Evolutionary conservation across 2,797 vertebrate species (phyloP).

Genomic region (Pelodytes ibericus): DNA sequence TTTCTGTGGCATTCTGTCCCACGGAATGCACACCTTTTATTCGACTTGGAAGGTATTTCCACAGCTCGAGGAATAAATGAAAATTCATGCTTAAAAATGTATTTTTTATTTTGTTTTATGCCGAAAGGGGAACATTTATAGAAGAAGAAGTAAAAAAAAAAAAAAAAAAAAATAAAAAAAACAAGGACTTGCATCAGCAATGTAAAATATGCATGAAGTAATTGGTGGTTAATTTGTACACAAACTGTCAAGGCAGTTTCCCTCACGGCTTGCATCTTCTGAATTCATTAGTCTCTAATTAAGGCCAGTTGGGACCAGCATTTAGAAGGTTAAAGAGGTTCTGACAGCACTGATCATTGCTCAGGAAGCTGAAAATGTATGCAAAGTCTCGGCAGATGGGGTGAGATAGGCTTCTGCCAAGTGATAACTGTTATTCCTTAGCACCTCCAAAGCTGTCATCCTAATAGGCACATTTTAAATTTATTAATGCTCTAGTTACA

Average conservation of each 20-base stretch:
- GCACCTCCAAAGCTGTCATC: slow-evolving; percentile 93
- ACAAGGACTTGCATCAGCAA: slow-evolving; percentile 82
- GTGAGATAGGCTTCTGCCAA: slow-evolving; percentile 90
- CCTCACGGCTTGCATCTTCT: slow-evolving; percentile 95
- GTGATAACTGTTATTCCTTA: slow-evolving; percentile 96
- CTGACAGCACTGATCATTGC: slow-evolving; percentile 99
- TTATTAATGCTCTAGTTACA: slow-evolving; percentile 88
- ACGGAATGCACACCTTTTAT: too few species aligned
- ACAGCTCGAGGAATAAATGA: too few species aligned
- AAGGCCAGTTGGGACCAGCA: slow-evolving; percentile 99
- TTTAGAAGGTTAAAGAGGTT: slow-evolving; percentile 99
- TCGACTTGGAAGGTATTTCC: too few species aligned
- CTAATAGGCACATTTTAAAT: slow-evolving; percentile 90
- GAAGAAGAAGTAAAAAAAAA: neutral
- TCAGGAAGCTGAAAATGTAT: slow-evolving; percentile 98
- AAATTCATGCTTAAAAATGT: too few species aligned
- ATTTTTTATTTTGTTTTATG: slow-evolving; percentile 72
- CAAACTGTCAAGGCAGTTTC: slow-evolving; percentile 91
- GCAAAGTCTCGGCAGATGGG: slow-evolving; percentile 94
- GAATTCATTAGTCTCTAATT: slow-evolving; percentile 99
- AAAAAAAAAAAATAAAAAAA: slow-evolving; percentile 72
- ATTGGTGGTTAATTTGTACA: slow-evolving; percentile 94
- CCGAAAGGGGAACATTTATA: slow-evolving; percentile 80
- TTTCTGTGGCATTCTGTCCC: too few species aligned
- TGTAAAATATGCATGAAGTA: slow-evolving; percentile 86